These are phyloP conservation scores for Brachionus manjavacas DNA, from an alignment of 1,140 invertebrate species.

Conservation along the genomic window DNA sequence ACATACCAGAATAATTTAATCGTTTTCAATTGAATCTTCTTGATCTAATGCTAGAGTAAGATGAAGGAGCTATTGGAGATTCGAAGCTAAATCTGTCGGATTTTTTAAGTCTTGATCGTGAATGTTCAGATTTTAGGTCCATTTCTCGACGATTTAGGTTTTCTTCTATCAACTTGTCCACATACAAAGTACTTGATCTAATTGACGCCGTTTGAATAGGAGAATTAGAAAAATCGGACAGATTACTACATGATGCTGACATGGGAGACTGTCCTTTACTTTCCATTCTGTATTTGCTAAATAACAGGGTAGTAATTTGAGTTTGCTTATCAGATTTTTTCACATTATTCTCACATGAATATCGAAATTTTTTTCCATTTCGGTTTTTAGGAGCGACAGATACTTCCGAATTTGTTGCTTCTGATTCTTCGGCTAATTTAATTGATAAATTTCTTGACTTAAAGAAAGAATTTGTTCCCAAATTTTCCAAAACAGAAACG, in stretches of 20 bases:
- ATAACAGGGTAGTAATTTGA: constrained; percentile 23
- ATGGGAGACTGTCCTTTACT: not conserved
- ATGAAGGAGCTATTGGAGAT: not conserved
- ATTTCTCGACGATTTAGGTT: not conserved
- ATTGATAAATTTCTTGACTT: not conserved
- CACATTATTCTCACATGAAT: not conserved
- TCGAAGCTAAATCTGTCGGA: constrained; percentile 9
- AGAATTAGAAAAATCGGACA: constrained; percentile 13
- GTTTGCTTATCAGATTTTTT: constrained; percentile 30
- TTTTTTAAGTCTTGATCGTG: not conserved
- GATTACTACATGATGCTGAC: constrained; percentile 27
- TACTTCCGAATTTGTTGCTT: not conserved
- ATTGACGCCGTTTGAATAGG: not conserved
- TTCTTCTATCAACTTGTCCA: not conserved
- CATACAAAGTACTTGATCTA: not conserved
- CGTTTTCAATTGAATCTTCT: not conserved
- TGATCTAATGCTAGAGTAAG: not conserved
- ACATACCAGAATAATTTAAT: not conserved
- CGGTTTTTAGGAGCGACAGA: not conserved
- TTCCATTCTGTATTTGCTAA: not conserved
- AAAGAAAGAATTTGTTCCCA: not conserved
- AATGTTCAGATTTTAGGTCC: not conserved
- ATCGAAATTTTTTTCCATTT: not conserved
- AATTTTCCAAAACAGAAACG: not conserved
- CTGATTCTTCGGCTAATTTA: not conserved